Base-by-base conservation (phyloP, 2,113 vertebrate species). In the Anolis carolinensis region DNA sequence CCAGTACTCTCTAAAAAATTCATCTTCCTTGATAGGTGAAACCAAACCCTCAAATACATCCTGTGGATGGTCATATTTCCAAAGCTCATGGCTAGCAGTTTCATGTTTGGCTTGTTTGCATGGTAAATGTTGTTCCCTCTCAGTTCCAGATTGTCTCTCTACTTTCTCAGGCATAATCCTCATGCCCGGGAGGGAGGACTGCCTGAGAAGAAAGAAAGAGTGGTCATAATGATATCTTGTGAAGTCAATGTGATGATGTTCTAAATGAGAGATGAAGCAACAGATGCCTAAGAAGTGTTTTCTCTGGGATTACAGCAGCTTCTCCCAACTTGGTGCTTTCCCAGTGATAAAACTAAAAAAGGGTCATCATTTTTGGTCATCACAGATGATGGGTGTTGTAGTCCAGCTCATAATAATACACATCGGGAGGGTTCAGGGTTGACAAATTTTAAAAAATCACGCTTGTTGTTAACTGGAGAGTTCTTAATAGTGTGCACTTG, bases 1-100 rank as follows among this genome's bases (percentile, higher is more conserved):
- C 98, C 98, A 99, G 25, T 97, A 97, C 16, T 98, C 96, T 76
- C 86, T 88, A 92, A 98, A 99, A 92, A 99, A 99, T 21, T 92
- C 63, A 34, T 97, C 96, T 4, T 87, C 88, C 21, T 93, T 92
- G n/a, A 98, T 39, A 21, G 98, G 98, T 27, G 95, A 94, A 85
- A 99, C 97, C 79, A 99, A 95, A 92, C 97, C 98, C 91, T 95
- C 87, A 3, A 99, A 99, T 20, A 99, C 93, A 70, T 89, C 92
- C 16, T 73, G 86, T 0, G 98, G 97, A 67, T 92, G 97, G 75
- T 96, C 89, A 71, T 97, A 98, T 86, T 89, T 91, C 87, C 98
- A 88, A 5, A 93, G 63, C 0, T 90, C 92, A 0, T 63, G 36
- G 1, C 2, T 34, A 32, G 36, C 68, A 25, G 74, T 20, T 65